These are phyloP conservation scores for Dallia pectoralis DNA, from an alignment of 2,797 vertebrate species.

Conservation along the genomic window DNA sequence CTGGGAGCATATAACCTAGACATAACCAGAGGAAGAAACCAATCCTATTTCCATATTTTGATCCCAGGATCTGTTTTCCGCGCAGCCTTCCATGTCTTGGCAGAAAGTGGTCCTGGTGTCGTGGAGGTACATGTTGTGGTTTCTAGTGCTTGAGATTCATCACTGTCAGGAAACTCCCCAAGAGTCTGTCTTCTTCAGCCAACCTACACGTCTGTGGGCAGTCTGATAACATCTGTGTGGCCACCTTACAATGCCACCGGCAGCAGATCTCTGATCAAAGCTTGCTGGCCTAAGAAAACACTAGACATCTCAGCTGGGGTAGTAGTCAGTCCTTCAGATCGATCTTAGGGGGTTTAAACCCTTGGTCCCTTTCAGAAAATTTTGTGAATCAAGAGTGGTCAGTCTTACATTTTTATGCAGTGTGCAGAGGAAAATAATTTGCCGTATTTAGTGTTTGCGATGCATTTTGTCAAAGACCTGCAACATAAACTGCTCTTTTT, in stretches of 20 bases:
- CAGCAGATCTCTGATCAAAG: neutral
- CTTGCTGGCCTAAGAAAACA: neutral
- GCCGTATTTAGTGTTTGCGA: too few species aligned
- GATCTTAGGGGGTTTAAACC: neutral
- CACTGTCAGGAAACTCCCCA: slow-evolving; percentile 1
- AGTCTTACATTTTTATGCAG: too few species aligned
- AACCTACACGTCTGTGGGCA: slow-evolving; percentile 18
- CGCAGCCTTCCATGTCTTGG: neutral
- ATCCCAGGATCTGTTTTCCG: neutral
- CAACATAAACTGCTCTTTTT: too few species aligned
- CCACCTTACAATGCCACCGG: neutral
- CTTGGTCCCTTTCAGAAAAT: neutral
- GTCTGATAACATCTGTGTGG: slow-evolving; percentile 11
- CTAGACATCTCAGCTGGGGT: neutral
- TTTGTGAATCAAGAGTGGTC: neutral
- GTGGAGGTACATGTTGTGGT: neutral
- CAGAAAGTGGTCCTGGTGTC: neutral
- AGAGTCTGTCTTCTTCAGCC: slow-evolving; percentile 19
- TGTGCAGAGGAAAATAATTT: too few species aligned
- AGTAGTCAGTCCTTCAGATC: neutral
- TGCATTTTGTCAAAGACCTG: too few species aligned
- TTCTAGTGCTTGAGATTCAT: neutral
- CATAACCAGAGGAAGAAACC: too few species aligned
- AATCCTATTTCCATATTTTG: neutral
- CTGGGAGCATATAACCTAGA: neutral